These are phyloP conservation scores for Chionis minor DNA, from an alignment of 2,113 vertebrate genomes.

Conservation along the genomic window DNA sequence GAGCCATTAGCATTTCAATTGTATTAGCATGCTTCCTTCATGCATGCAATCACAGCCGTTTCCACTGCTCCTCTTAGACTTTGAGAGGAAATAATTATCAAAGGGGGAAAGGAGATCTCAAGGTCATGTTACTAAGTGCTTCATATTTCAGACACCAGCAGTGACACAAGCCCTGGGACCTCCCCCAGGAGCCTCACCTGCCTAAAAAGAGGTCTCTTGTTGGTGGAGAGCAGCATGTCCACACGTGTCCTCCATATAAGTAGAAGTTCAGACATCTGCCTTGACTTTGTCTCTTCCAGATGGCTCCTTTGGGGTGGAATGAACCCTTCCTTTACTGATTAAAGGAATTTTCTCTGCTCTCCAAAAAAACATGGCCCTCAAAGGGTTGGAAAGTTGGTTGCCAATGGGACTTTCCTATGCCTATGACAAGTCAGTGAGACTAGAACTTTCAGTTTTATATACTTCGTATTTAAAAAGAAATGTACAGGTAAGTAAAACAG, in stretches of 20 bases:
- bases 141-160: not conserved
- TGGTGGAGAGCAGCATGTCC: not conserved
- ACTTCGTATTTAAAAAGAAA: not conserved
- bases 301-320: not conserved
- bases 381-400: not conserved
- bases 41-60: not conserved
- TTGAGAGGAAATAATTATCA: not conserved
- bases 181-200: not conserved
- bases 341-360: not conserved
- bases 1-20: not conserved
- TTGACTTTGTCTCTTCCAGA: not conserved
- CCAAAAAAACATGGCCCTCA: not conserved
- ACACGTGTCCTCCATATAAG: rapidly evolving
- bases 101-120: not conserved
- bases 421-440: not conserved
- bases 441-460: not conserved
- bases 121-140: not conserved
- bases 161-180: not conserved
- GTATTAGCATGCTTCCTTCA: not conserved
- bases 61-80: not conserved
- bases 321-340: not conserved
- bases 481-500: not conserved
- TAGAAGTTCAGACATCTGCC: not conserved
- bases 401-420: not conserved
- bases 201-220: not conserved